Percentiles rank a stretch among this genome's conserved stretches.
These are phyloP conservation scores for Struthio camelus DNA, from an alignment of 2,113 vertebrate genomes.

Conservation along the genomic window DNA sequence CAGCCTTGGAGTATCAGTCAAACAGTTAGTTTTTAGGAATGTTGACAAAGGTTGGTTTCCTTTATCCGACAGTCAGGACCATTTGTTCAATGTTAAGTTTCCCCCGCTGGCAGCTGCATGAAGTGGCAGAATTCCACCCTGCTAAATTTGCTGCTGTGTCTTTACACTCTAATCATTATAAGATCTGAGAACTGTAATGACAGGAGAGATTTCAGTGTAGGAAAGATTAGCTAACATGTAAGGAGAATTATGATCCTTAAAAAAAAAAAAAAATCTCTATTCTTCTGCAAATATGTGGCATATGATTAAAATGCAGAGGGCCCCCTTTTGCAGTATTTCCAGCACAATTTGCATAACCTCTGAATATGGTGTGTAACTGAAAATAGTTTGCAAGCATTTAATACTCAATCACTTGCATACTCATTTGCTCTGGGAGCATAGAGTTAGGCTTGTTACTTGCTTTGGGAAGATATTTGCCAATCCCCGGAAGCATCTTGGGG, in stretches of 20 bases:
- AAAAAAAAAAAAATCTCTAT: neutral
- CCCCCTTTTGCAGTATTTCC: neutral
- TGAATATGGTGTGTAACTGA: neutral
- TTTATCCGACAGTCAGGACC: neutral
- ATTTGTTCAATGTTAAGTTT: neutral
- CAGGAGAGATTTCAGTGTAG: neutral
- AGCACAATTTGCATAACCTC: neutral
- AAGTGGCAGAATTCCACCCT: neutral
- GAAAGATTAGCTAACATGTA: neutral
- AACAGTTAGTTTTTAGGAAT: neutral
- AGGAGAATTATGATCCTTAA: neutral
- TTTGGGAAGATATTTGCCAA: neutral
- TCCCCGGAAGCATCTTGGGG: neutral
- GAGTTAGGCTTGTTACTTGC: neutral
- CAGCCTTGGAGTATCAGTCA: neutral
- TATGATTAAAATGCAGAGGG: neutral
- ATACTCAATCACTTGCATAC: neutral
- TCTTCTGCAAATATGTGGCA: neutral
- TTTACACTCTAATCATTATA: neutral
- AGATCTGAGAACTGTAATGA: neutral
- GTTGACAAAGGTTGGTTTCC: fast-evolving
- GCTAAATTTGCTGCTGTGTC: neutral
- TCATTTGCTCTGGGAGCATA: neutral
- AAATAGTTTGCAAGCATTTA: neutral
- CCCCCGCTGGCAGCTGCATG: neutral